These are phyloP conservation scores for Catalaphyllia jardinei DNA, from an alignment of 64 coral and sea anemone genomes.

Conservation along the genomic window DNA sequence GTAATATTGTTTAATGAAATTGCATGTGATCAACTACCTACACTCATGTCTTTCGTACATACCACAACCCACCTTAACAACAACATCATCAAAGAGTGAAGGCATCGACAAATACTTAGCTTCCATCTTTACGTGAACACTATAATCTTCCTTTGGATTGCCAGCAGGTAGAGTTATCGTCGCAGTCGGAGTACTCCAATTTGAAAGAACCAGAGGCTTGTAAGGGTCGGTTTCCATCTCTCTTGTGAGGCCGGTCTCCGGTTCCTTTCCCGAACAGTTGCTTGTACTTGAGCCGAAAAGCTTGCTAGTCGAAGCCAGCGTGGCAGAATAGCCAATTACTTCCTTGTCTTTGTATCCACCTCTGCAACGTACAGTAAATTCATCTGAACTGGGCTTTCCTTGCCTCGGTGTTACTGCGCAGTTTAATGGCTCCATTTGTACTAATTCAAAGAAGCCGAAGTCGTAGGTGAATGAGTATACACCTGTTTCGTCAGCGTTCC, in stretches of 20 bases:
- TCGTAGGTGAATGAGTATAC: not conserved
- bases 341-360: not conserved
- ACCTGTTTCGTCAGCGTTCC: not conserved
- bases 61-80: not conserved
- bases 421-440: not conserved
- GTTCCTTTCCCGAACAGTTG: no score
- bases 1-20: no score
- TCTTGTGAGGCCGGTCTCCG: no score
- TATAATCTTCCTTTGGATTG: slow-evolving; percentile 9
- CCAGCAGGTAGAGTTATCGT: slow-evolving; percentile 19
- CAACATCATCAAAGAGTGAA: not conserved
- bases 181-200: not conserved
- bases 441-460: slow-evolving; percentile 17
- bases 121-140: not conserved
- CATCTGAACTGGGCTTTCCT: not conserved
- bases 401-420: not conserved
- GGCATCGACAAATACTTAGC: slow-evolving; percentile 2
- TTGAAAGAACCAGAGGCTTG: not conserved
- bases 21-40: no score
- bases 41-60: no score
- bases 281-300: no score
- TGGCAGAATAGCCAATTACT: not conserved
- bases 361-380: not conserved
- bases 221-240: no score
- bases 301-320: not conserved